Evolutionary conservation across 2,888 invertebrate species (phyloP), one percentile per base, ranked within the genome.

Genomic region (Brassicogethes aeneus): DNA sequence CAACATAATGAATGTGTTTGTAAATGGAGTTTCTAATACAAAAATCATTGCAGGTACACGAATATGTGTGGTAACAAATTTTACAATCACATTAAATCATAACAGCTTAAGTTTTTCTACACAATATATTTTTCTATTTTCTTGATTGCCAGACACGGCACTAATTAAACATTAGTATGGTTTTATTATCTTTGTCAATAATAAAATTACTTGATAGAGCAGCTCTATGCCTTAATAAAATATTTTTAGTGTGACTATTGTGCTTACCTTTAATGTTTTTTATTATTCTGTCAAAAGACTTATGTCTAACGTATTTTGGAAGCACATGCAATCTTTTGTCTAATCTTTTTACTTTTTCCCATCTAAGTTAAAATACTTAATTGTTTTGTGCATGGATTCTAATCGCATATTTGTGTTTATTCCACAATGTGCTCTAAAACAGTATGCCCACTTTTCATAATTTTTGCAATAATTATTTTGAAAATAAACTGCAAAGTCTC

Each of bases 1-100:
- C 10, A 7, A 23, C 10, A 23, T 7, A 23, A 23, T 23, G 23
- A 7, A 23, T 23, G 23, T 15, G 16, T 42, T 17, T 3, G 14
- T 30, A 37, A 10, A 31, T 37, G 2, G 14, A 10, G 8, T 37
- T 37, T 5, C 2, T 7, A 23, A 37, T 31, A 8, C 15, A 37
- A 37, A 37, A 37, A 31, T 37, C 37, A 37, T 30, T 17, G 14
- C 37, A 37, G 2, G 37, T 30, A 14, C 37, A 37, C 8, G 37
- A 31, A 10, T 23, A 23, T 7, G 23, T 7, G 10, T 23, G 23
- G 23, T 23, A 23, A 23, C 37, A 37, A 12, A 37, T 13, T 3
- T 31, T 31, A 12, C 37, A 37, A 5, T 30, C 37, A 37, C 30
- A 5, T 31, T 37, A 30, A 37, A 37, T 23, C 37, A 37, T 30